A percentile compares a stretch with the other conserved stretches of the same genome.
Conservation (phyloP, 2,888 invertebrate species). For the Pharmacophagus antenor region DNA sequence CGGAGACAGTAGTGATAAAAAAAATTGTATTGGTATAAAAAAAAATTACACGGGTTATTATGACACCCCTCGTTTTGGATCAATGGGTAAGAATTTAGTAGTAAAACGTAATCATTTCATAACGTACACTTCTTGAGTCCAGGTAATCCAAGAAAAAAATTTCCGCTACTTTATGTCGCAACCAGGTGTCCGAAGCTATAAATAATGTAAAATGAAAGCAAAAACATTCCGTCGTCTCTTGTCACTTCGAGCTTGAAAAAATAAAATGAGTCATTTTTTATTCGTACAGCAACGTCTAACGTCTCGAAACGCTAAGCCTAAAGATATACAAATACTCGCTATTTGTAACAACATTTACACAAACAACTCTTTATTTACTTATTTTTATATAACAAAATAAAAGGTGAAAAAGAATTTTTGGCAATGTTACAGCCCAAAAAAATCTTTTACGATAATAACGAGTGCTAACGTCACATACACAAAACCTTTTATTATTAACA, state of each 20-base stretch:
- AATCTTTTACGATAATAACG: too few species aligned
- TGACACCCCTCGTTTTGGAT: background rate
- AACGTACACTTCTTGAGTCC: background rate
- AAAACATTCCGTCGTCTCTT: background rate
- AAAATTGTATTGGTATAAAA: background rate
- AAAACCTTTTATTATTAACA: too few species aligned
- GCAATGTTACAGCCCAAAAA: too few species aligned
- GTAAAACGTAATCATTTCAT: background rate
- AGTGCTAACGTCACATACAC: too few species aligned
- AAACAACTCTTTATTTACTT: too few species aligned
- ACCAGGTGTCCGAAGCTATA: background rate
- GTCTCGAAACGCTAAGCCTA: background rate
- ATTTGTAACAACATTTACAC: too few species aligned
- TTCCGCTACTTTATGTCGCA: background rate
- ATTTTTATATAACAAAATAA: too few species aligned
- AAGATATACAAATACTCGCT: background rate
- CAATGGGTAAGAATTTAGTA: background rate
- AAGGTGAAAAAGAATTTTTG: too few species aligned
- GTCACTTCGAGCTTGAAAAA: conserved; percentile 1
- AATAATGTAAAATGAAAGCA: conserved; percentile 1
- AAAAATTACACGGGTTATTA: too few species aligned
- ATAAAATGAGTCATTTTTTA: background rate
- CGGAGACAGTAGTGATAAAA: too few species aligned
- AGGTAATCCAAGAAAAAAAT: conserved; percentile 1
- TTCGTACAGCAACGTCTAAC: background rate